Evolutionary conservation across 2,888 invertebrate genomes (phyloP).

Genomic region (Orthosia incerta): DNA sequence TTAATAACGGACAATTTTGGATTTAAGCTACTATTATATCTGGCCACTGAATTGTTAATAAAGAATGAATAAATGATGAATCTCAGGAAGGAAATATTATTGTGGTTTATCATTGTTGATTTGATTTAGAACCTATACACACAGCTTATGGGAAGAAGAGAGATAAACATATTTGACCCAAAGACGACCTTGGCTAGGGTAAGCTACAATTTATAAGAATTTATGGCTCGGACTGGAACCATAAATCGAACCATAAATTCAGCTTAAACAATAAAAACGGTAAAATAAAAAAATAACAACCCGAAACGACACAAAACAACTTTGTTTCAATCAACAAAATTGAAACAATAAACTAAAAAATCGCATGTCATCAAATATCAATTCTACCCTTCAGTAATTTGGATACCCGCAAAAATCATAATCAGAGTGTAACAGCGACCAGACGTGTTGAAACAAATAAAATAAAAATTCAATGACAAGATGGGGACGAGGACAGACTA

Average conservation of each 20-base stretch:
- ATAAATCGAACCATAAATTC: not conserved
- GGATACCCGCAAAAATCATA: constrained; percentile 84
- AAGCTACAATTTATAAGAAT: not conserved
- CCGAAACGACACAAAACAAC: not conserved
- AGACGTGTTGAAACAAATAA: constrained; percentile 81
- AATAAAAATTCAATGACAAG: constrained; percentile 83
- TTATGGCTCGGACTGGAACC: too few relatives aligned
- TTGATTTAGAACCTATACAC: not conserved
- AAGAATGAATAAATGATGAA: constrained; percentile 26
- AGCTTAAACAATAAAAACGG: not conserved
- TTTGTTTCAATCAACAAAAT: constrained; percentile 2
- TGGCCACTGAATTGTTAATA: constrained; percentile 35
- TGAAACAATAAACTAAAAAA: constrained; percentile 38
- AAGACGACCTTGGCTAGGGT: not conserved
- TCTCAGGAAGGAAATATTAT: not conserved
- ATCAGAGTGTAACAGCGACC: constrained; percentile 85
- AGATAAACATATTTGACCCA: not conserved
- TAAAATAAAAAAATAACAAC: not conserved
- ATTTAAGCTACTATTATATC: constrained; percentile 49
- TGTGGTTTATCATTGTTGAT: not conserved
- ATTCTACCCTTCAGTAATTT: constrained; percentile 78
- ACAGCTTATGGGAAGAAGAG: too few relatives aligned
- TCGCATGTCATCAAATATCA: constrained; percentile 79
- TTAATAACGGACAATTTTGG: constrained; percentile 74
- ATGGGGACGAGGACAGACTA: constrained; percentile 77